Evolutionary conservation across 2,113 vertebrate species (phyloP), one percentile per base, ranked within the genome.

Genomic region (Bos javanicus): DNA sequence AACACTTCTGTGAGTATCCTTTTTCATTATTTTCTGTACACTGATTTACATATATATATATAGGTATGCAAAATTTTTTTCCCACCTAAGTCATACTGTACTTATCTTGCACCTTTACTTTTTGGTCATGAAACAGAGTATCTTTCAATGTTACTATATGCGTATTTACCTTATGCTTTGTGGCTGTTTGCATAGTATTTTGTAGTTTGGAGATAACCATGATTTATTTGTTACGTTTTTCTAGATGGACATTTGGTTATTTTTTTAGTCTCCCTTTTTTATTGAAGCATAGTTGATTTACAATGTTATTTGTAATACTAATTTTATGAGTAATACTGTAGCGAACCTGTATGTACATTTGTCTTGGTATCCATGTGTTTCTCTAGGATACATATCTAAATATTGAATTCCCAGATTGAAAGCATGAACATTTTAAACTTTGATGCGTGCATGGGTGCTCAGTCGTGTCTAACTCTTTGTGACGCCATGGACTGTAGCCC

Each of bases 201-300:
- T 39, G 8, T 97, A 54, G 36, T 93, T 89, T 85, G 39, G 39
- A 94, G 76, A 64, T 90, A 57, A 52, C 13, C 1, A 3, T 52
- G 10, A 39, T 86, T 74, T 90, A 78, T 78, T 90, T 87, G 82
- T 93, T 84, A 28, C 71, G 91, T 97, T 87, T 95, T 8, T 90
- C 12, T 85, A 80, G 33, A 39, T 86, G 21, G 46, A 30, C 28
- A 39, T 94, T 95, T 91, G 43, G 4, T 74, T 94, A 50, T 39
- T 26, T 76, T 39, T 76, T 43, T 39, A 76, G 71, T 76, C 39
- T 76, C 39, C 21, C 71, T 76, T 76, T 15, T 76, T 76, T 76
- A 76, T 26, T 26, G 23, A 76, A 26, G 39, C 71, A 7, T 39
- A 23, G 6, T 43, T 76, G 71, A 43, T 76, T 76, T 43, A 15